Percentiles rank a stretch among this genome's conserved stretches.
Conservation (phyloP, 1,140 invertebrate species). For the Drosophila simulans region DNA sequence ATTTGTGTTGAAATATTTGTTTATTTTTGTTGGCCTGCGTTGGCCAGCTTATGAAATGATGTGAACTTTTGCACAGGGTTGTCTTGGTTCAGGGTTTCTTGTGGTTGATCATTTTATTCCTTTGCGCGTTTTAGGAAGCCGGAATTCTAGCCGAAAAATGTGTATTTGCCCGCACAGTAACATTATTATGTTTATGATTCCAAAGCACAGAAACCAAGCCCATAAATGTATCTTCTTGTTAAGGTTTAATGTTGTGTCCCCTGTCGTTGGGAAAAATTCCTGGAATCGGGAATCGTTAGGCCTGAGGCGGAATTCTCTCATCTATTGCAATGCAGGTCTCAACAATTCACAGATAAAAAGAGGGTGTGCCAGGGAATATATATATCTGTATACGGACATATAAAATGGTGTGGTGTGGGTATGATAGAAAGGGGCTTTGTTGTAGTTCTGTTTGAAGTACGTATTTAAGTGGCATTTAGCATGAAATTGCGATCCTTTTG, state of each 20-base stretch:
- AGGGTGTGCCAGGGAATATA: conserved; percentile 18
- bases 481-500: conserved; percentile 64
- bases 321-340: conserved; percentile 33
- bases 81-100: conserved; percentile 29
- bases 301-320: conserved; percentile 13
- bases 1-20: conserved; percentile 17
- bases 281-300: conserved; percentile 37
- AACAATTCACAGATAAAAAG: background rate
- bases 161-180: conserved; percentile 5
- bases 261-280: conserved; percentile 45
- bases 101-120: conserved; percentile 13
- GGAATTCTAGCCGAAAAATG: conserved; percentile 1
- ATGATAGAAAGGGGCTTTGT: conserved; percentile 40
- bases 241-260: conserved; percentile 71
- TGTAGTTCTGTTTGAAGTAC: conserved; percentile 31
- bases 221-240: conserved; percentile 61
- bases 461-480: conserved; percentile 64
- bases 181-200: conserved; percentile 26
- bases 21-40: conserved; percentile 6
- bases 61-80: conserved; percentile 30
- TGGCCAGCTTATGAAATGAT: conserved; percentile 8
- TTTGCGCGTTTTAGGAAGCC: conserved; percentile 4
- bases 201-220: conserved; percentile 16
- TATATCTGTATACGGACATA: conserved; percentile 1
- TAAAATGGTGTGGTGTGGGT: background rate